Conservation (phyloP, 2,113 vertebrate species). For the Excalfactoria chinensis region DNA sequence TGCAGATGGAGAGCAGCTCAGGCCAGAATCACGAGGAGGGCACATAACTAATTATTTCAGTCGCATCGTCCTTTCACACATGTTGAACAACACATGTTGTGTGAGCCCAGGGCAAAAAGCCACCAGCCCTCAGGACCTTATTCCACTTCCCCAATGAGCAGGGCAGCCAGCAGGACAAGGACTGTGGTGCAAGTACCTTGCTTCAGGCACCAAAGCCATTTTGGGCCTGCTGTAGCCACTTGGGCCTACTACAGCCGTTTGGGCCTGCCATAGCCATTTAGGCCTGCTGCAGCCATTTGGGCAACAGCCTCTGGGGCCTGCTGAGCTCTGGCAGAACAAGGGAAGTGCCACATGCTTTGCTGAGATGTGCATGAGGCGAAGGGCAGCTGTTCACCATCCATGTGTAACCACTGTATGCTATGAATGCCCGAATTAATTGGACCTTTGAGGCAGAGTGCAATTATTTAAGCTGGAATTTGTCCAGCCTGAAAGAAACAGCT, state of each 20-base stretch:
- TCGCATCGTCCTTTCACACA: background rate
- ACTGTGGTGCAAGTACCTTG: background rate
- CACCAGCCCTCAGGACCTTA: background rate
- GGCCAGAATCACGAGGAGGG: background rate
- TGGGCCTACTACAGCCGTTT: background rate
- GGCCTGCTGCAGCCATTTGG: background rate
- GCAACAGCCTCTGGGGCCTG: too few relatives aligned
- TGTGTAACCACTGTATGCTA: background rate
- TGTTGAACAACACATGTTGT: background rate
- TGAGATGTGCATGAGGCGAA: background rate
- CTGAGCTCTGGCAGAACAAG: too few relatives aligned
- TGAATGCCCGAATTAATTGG: slow-evolving; percentile 49
- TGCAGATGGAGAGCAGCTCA: background rate
- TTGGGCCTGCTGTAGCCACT: background rate
- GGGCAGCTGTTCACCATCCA: slow-evolving; percentile 8
- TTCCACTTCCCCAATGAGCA: background rate
- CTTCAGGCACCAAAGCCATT: background rate
- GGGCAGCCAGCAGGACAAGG: background rate
- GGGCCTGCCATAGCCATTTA: background rate
- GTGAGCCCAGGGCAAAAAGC: background rate
- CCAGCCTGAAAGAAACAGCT: background rate
- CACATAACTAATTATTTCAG: background rate
- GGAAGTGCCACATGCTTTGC: background rate
- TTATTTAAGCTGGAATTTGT: slow-evolving; percentile 33
- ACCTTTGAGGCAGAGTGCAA: slow-evolving; percentile 27